Evolutionary conservation across 2,113 vertebrate genomes (phyloP), one percentile per base, ranked within the genome.

Genomic region (Gavialis gangeticus): DNA sequence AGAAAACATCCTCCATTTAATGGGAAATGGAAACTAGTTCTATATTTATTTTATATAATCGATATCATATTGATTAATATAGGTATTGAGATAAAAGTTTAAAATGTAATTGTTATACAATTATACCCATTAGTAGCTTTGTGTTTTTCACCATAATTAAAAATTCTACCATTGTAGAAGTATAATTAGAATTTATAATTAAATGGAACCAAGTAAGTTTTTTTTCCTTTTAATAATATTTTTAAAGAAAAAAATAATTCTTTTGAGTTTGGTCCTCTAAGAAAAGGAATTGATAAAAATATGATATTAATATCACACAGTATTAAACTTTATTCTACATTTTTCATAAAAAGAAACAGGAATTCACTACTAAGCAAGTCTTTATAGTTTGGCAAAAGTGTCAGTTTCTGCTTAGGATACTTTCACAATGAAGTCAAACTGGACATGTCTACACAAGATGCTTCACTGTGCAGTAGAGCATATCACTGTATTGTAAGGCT

Each of bases 361-460:
- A 91, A 93, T 76, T 16, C 69, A 64, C 22, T 22, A 28, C 34
- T 81, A 81, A 87, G 82, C 27, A 91, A 91, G 87, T 90, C 76
- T 87, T 93, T 90, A 79, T 46, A n/a, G 57, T 91, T 91, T 28
- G 73, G 30, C 69, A 96, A 93, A 92, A 87, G 10, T 87, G 79
- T 83, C 85, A 91, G n/a, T 10, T 37, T 82, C 37, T 87, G 71
- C 59, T 84, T 69, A 66, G 83, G 25, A 78, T 22, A 75, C 25
- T 24, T 75, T 77, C 1, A 79, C 58, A 93, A 94, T 18, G 77
- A 93, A 85, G 75, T 71, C 10, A 12, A 25, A 28, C 5, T 0
- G 1, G 46, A 46, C 46, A 46, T 46, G 46, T 8, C 46, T 46
- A 46, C 46, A 46, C 9, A 7, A 46, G 46, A 46, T 46, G 46